These are phyloP conservation scores for Indicator indicator DNA, from an alignment of 2,113 vertebrate genomes.

Conservation along the genomic window DNA sequence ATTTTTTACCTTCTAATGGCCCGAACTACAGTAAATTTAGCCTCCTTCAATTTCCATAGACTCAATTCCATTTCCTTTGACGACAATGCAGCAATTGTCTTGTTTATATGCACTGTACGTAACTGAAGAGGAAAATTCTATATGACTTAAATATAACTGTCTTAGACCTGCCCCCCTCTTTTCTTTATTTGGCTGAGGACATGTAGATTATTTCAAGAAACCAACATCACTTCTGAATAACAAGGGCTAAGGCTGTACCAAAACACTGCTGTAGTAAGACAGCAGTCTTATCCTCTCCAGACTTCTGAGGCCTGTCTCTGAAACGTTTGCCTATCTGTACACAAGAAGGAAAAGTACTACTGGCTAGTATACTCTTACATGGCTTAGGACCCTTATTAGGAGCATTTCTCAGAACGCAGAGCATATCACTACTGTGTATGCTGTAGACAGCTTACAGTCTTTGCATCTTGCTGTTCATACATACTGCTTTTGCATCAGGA, in stretches of 20 bases:
- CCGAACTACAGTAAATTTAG: background rate
- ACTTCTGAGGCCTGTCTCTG: background rate
- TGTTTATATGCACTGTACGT: background rate
- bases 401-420: background rate
- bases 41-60: background rate
- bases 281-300: background rate
- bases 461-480: background rate
- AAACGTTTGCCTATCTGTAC: background rate
- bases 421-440: fast-evolving
- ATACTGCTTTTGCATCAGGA: background rate
- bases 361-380: background rate
- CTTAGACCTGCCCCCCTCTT: background rate
- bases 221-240: background rate
- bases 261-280: background rate
- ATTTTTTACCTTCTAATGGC: background rate
- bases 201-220: background rate
- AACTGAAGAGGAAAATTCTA: background rate
- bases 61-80: background rate
- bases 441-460: background rate
- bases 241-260: background rate
- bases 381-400: background rate
- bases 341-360: background rate
- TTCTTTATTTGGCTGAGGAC: background rate
- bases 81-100: background rate
- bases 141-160: background rate